Conservation (phyloP, 2,797 vertebrate species). For the Borostomias antarcticus region DNA sequence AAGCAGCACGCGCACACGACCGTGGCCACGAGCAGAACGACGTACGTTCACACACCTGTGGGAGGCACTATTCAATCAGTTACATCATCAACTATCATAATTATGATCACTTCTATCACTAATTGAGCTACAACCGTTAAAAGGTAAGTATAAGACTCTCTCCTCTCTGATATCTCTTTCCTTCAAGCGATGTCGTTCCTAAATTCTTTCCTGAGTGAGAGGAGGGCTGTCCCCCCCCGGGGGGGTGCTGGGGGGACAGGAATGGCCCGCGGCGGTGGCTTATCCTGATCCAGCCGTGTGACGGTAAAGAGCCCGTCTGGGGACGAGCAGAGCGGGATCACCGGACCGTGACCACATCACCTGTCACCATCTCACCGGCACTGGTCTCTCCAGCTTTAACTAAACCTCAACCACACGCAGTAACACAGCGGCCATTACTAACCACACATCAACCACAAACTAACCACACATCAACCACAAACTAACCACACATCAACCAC, state of each 20-base stretch:
- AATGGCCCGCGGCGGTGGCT: too few relatives aligned
- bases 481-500: neutral
- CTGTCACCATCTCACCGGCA: neutral
- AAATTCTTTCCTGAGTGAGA: slow-evolving; percentile 60
- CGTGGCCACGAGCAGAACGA: slow-evolving; percentile 13
- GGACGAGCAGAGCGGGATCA: neutral
- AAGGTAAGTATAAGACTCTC: slow-evolving; percentile 34
- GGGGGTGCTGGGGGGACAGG: slow-evolving; percentile 56
- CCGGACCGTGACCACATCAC: neutral
- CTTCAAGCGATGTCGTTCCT: slow-evolving; percentile 44
- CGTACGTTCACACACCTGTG: slow-evolving; percentile 17
- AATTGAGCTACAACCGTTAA: neutral
- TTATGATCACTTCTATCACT: neutral
- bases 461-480: neutral
- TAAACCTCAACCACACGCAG: too few relatives aligned
- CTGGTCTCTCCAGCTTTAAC: neutral
- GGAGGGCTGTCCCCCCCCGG: slow-evolving; percentile 52
- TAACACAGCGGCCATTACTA: too few relatives aligned
- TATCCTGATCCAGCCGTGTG: too few relatives aligned
- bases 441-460: neutral
- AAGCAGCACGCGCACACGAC: slow-evolving; percentile 24
- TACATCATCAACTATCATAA: slow-evolving; percentile 33
- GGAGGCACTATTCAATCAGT: slow-evolving; percentile 30
- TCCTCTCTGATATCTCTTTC: slow-evolving; percentile 42
- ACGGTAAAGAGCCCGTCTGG: neutral